phyloP scores from a whole-genome alignment of 2,888 invertebrate species.

The Habrosyne pyritoides region DNA sequence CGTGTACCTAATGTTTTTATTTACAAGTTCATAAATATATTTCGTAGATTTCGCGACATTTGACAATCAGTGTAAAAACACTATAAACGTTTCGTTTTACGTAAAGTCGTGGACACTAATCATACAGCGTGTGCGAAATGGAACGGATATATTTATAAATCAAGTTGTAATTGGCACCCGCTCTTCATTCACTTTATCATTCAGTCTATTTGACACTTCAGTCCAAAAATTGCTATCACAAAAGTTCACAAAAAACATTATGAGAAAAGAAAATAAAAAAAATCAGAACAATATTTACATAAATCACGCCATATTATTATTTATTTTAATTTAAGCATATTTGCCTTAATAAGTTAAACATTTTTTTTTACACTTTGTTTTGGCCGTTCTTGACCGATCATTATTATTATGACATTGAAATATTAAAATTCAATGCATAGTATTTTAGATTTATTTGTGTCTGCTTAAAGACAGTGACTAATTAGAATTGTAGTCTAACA shows the following conservation, averaged over 20 bases:
- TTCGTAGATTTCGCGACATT: not conserved
- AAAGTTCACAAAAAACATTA: not conserved
- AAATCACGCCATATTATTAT: not conserved
- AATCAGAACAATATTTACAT: not conserved
- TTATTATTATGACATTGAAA: not conserved
- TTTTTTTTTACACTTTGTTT: not conserved
- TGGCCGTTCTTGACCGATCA: not conserved
- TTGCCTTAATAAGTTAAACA: not conserved
- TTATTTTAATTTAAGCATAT: not conserved
- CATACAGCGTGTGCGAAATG: not conserved
- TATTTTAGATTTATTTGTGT: not conserved
- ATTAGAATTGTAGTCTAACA: conserved; percentile 1
- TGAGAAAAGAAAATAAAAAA: not conserved
- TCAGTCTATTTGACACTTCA: conserved; percentile 8
- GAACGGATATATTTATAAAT: not conserved
- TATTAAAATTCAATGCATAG: not conserved
- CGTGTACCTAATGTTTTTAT: not conserved
- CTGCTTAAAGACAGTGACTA: not conserved
- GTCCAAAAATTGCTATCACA: conserved; percentile 4
- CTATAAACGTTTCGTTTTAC: not conserved
- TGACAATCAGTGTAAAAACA: not conserved
- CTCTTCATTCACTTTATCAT: conserved; percentile 1
- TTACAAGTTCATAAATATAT: not conserved
- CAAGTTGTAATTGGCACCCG: not conserved
- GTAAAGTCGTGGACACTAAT: not conserved